Percentiles rank a stretch among this genome's conserved stretches.
Conservation (phyloP, 2,888 invertebrate genomes). For the Andrena chrysosceles region DNA sequence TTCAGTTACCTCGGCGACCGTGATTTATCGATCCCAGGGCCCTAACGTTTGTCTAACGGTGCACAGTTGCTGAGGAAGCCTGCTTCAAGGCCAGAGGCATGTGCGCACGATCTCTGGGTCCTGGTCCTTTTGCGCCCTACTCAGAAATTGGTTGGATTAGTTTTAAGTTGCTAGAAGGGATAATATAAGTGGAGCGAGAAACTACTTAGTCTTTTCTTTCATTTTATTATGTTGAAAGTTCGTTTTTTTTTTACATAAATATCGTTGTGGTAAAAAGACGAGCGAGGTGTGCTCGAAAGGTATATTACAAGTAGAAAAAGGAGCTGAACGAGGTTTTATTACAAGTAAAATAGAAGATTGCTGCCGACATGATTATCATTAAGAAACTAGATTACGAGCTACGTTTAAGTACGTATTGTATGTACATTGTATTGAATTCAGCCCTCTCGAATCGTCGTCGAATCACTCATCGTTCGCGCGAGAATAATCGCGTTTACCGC, state of each 20-base stretch:
- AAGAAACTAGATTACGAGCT: conserved; percentile 4
- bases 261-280: background rate
- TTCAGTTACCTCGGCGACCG: conserved; percentile 25
- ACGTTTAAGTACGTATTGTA: background rate
- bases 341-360: conserved; percentile 21
- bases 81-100: background rate
- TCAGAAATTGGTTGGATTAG: too few relatives aligned
- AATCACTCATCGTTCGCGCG: background rate
- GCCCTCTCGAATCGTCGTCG: background rate
- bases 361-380: background rate
- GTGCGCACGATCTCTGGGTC: background rate
- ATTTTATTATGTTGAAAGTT: background rate
- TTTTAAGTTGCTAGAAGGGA: too few relatives aligned
- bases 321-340: conserved; percentile 13
- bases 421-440: background rate
- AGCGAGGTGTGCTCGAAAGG: background rate
- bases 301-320: conserved; percentile 32
- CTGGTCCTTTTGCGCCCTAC: too few relatives aligned
- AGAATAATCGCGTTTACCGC: background rate
- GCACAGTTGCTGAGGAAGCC: background rate
- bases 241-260: background rate
- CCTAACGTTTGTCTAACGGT: conserved; percentile 24
- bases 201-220: too few relatives aligned
- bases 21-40: conserved; percentile 18
- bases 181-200: too few relatives aligned